Base-by-base conservation (phyloP, 2,888 invertebrate species). In the Pachydiplax longipennis region DNA sequence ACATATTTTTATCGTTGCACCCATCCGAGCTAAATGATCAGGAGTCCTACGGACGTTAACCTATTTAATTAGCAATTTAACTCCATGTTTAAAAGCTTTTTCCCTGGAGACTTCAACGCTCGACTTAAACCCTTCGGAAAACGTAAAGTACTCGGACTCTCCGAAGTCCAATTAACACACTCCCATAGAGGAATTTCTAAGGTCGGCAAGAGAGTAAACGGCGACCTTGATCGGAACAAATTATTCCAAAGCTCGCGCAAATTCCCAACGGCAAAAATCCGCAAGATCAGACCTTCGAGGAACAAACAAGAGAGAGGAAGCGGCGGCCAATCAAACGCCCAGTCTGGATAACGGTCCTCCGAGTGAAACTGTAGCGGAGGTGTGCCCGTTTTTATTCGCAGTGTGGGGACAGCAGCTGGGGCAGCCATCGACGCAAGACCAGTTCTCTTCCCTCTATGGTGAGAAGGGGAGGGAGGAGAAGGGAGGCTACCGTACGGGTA, bases 341-440 rank as follows among this genome's bases (percentile, higher is more conserved):
- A 13, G 73, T 73, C 25, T 25, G 73, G 13, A 25, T 73, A 73
- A 73, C 73, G 73, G 25, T 35, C 22, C 37, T 37, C 15, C 37
- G 58, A 87, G 87, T 37, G 87, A 61, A 87, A 87, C 87, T 87
- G 87, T 37, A 22, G 58, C 87, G 37, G 58, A 87, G 87, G 87
- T 61, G 61, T 87, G 58, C 61, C 87, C 87, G 61, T 87, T 87
- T 87, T 37, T 48, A 61, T 37, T n/a, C 22, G 61, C 37, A 37
- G 25, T 87, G 35, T 87, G 87, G 37, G 87, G 87, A 61, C 87
- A 87, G 61, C 87, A 37, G 35, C 65, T 58, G 31, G 13, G 87
- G 35, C 25, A 65, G 65, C n/a, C 4, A n/a, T 25, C 73, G 73
- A 73, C n/a, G n/a, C 35, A 22, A 48, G 61, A 25, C 53, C 61